Evolutionary conservation across 2,113 vertebrate genomes (phyloP).

Genomic region (Anoura caudifer): DNA sequence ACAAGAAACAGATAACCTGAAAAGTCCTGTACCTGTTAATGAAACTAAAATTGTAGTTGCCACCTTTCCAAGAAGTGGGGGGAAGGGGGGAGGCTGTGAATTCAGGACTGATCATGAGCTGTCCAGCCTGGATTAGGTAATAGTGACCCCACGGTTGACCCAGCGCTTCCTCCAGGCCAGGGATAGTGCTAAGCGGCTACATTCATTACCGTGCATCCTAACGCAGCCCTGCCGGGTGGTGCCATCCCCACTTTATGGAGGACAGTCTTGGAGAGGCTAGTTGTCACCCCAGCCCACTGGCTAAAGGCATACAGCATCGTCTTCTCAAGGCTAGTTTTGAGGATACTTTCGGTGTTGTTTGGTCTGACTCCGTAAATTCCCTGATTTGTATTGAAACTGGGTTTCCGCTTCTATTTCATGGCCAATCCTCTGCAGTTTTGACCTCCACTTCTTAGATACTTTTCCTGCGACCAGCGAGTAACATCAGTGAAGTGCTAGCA

Average conservation of each 20-base stretch:
- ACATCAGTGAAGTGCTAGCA: fast-evolving
- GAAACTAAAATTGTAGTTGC: neutral
- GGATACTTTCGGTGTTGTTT: neutral
- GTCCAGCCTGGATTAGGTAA: neutral
- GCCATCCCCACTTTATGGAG: fast-evolving
- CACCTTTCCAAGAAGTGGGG: neutral
- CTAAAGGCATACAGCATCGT: neutral
- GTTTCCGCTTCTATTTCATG: neutral
- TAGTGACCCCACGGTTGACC: neutral
- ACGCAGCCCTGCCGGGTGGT: neutral
- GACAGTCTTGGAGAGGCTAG: neutral
- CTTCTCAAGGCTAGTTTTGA: neutral
- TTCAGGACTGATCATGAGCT: neutral
- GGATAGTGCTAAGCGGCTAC: fast-evolving
- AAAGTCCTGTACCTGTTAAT: neutral
- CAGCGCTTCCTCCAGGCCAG: neutral
- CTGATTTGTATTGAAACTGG: neutral
- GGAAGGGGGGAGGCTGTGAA: neutral
- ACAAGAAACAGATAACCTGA: neutral
- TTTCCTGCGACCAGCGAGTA: neutral
- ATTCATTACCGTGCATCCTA: fast-evolving
- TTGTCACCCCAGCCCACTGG: neutral
- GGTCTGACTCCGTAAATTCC: neutral
- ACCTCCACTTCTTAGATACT: neutral
- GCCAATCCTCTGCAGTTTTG: neutral